Evolutionary conservation across 1,140 invertebrate species (phyloP), one percentile per base, ranked within the genome.

Genomic region (Cyclargus thomasi): DNA sequence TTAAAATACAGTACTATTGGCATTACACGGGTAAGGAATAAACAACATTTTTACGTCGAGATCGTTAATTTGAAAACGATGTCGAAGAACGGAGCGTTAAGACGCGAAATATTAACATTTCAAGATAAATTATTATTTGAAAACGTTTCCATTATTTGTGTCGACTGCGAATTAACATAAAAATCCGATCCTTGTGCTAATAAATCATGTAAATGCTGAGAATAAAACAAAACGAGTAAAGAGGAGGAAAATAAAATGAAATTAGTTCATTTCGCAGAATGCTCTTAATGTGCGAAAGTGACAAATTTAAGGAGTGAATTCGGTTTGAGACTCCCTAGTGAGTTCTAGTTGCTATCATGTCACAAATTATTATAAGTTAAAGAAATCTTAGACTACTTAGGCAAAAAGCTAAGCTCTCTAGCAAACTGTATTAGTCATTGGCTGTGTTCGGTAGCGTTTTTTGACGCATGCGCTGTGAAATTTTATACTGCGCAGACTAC

Each of bases 151-250:
- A 21, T 20, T 59, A 59, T 59, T 59, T 59, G 64, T 64, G 64
- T 68, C 65, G 29, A 55, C 63, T 53, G 70, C 65, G 68, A 72
- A 72, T 74, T 74, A 64, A 67, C 65, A 63, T 66, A 74, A 74
- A 72, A 74, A 59, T 74, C 66, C 73, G 64, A 68, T 66, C 65
- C 62, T 63, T 62, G 64, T 74, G 67, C 64, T 65, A 67, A 72
- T 74, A 74, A 74, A 74, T 74, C 73, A 74, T 74, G 73, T 57
- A 70, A 74, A 74, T 74, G 70, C 64, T 57, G 22, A 39, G 66
- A 64, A 68, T 70, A 70, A 70, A 71, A 74, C 68, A 68, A 73
- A 68, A 39, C 39, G 57, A 59, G 64, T 64, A 59, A 70, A 11
- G 18, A 20, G 10, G 7, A 29, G 64, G 10, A 11, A 22, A 29